Conservation (phyloP, 2,113 vertebrate species). For the Scophthalmus maximus region DNA sequence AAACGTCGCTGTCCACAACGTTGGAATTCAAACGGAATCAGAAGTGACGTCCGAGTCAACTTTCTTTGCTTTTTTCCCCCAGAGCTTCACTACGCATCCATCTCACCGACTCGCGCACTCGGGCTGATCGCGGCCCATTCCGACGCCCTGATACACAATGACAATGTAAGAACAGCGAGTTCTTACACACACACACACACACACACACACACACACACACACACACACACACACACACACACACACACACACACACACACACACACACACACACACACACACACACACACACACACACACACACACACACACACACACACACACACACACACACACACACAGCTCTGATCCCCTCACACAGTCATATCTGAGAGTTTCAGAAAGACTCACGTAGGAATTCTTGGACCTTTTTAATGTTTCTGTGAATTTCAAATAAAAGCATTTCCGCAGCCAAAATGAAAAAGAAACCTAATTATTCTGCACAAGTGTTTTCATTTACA, state of each 20-base stretch:
- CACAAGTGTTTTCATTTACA: not conserved
- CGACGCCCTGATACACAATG: not conserved
- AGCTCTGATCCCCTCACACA: slow-evolving; percentile 9
- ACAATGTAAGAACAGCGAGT: not conserved
- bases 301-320: not conserved
- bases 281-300: not conserved
- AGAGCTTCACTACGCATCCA: too few relatives aligned
- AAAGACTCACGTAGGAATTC: not conserved
- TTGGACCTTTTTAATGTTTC: not conserved
- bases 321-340: not conserved
- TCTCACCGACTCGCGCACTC: not conserved
- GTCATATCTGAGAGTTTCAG: slow-evolving; percentile 19
- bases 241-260: not conserved
- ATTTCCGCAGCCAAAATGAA: not conserved
- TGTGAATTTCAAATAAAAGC: not conserved
- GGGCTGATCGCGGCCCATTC: not conserved
- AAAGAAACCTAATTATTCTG: not conserved
- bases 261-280: not conserved
- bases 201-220: not conserved
- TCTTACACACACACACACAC: not conserved
- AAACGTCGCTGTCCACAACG: not conserved
- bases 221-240: not conserved
- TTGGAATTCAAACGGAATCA: not conserved
- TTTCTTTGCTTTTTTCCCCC: not conserved
- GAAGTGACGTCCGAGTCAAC: slow-evolving; percentile 14